Base-by-base conservation (phyloP, 2,888 invertebrate genomes). In the Lasioglossum leucozonium region DNA sequence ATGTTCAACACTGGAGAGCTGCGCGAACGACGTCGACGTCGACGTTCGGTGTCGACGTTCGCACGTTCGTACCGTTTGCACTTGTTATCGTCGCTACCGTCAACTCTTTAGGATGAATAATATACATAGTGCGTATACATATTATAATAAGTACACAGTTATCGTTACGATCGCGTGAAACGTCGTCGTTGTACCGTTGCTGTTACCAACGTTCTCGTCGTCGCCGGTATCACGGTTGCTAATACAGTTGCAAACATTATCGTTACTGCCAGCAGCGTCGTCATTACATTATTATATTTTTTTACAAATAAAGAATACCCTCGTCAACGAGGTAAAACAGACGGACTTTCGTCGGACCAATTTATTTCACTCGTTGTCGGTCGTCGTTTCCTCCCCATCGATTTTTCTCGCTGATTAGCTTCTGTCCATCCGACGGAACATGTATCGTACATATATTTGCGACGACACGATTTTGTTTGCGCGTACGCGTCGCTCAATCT, bases 201-300 rank as follows among this genome's bases (percentile, higher is more conserved):
- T 62, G 77, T 77, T 73, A 77, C 74, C 81, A 69, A 37, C 74
- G 76, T 85, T 76, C 44, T 79, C 85, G 67, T 79, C 77, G 79
- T 82, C 79, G 74, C 76, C 77, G 40, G 55, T 76, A 77, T 51
- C 69, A 76, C 65, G 62, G 37, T 47, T 72, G 78, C 40, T 69
- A 81, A 51, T 82, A 77, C 71, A 77, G 82, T 82, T 74, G 79
- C 78, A 80, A 75, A 75, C 73, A 82, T 77, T 76, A 78, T 75
- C 76, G 83, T 78, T 81, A 86, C 77, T 86, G 80, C 71, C 83
- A 86, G 47, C 81, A 87, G 75, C 78, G 77, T 84, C 80, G 67
- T 83, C 83, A 86, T 89, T 91, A 93, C 92, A 94, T 94, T 93
- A 94, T 93, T 94, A 95, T 94, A 95, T 95, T 95, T 94, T n/a